Evolutionary conservation across 2,888 invertebrate genomes (phyloP).

Genomic region (Campaea margaritaria): DNA sequence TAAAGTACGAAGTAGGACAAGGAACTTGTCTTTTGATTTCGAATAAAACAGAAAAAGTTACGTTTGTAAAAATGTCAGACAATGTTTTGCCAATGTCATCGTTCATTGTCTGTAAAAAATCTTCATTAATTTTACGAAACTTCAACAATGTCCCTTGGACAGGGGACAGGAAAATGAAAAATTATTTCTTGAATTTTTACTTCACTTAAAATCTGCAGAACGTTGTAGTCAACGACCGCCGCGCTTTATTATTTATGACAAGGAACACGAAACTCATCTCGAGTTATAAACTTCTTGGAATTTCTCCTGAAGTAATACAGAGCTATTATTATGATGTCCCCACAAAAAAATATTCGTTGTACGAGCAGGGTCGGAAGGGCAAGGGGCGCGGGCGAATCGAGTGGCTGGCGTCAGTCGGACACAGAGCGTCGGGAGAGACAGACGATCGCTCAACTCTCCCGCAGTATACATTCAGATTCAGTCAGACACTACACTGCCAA

Average conservation of each 20-base stretch:
- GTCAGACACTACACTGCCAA: no score
- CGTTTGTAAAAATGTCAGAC: slow-evolving; percentile 22
- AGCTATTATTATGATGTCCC: slow-evolving; percentile 85
- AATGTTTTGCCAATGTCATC: slow-evolving; percentile 44
- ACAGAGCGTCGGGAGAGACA: neutral
- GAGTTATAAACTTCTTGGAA: slow-evolving; percentile 86
- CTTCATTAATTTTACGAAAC: slow-evolving; percentile 73
- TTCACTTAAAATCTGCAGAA: slow-evolving; percentile 83
- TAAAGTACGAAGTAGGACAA: no score
- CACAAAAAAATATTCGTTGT: slow-evolving; percentile 82
- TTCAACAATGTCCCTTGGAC: slow-evolving; percentile 69
- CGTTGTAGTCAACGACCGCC: slow-evolving; percentile 82
- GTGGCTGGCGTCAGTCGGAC: slow-evolving; percentile 19
- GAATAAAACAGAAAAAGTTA: slow-evolving; percentile 4
- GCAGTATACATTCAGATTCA: neutral
- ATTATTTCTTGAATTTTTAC: slow-evolving; percentile 79
- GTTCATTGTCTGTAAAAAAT: slow-evolving; percentile 62
- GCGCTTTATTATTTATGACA: slow-evolving; percentile 84
- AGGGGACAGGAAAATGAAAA: slow-evolving; percentile 72
- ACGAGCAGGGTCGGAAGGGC: slow-evolving; percentile 63
- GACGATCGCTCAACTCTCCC: slow-evolving; percentile 1
- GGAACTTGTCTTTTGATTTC: neutral
- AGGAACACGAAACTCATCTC: slow-evolving; percentile 86
- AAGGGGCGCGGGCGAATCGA: slow-evolving; percentile 47
- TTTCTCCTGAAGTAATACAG: slow-evolving; percentile 85